Evolutionary conservation across 2,797 vertebrate genomes (phyloP), one percentile per base, ranked within the genome.

Genomic region (Pelobates cultripes): DNA sequence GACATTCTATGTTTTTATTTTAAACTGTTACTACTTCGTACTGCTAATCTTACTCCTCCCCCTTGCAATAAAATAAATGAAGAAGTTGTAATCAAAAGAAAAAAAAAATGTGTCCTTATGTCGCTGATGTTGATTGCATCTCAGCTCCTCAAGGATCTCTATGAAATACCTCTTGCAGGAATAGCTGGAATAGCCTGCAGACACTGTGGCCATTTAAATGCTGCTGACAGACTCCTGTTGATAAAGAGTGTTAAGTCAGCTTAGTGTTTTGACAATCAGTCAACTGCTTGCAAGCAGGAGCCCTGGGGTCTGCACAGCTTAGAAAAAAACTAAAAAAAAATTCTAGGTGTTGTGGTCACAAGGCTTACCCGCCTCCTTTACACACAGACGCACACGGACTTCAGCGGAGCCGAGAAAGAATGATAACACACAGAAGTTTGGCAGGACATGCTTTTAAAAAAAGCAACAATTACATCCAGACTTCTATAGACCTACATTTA

Each of bases 71-170:
- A 93, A 93, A 89, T 94, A 94, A 94, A 94, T 88, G 88, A 92
- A 86, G 0, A 0, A 91, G 91, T 92, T 93, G 90, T 93, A 74
- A 74, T 8, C 53, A 42, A 64, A 64, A 28, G 61, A 64, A 17
- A 57, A 41, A 17, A 14, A n/a, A 51, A 41, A 5, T 73, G 53
- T 74, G 91, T 92, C 89, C 89, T 93, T 90, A 90, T 83, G 89
- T 91, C 89, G 89, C 88, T 89, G 90, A 89, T 92, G 91, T 92
- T 93, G 92, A 89, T 91, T 91, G 90, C 87, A 90, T 88, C 88
- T 91, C 85, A 83, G 90, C 41, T 88, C 88, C 41, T 88, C 87
- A 87, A 90, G 85, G 78, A 90, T 74, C 72, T 74, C 55, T 74
- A 51, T 15, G 41, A 75, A 63, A 75, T 60, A 90, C 90, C 92